These are phyloP conservation scores for Euwallacea fornicatus DNA, from an alignment of 1,140 invertebrate genomes.

Conservation along the genomic window DNA sequence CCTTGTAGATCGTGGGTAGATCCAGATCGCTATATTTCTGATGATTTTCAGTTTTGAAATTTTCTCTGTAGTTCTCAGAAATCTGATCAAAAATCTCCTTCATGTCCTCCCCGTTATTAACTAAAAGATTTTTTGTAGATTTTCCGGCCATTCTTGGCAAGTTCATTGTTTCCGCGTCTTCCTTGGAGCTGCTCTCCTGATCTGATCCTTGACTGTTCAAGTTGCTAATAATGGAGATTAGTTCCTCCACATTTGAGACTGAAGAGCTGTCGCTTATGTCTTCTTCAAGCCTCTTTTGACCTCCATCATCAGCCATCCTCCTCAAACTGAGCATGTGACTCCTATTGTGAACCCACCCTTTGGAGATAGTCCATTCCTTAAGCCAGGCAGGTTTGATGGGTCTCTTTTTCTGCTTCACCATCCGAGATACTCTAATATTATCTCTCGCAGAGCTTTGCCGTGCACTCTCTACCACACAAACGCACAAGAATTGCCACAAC, in stretches of 20 bases:
- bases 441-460: background rate
- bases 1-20: conserved; percentile 43
- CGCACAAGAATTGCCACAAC: background rate
- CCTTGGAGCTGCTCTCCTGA: background rate
- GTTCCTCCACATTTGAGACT: conserved; percentile 45
- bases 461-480: too few species aligned
- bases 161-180: background rate
- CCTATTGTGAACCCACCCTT: conserved; percentile 53
- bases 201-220: background rate
- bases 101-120: conserved; percentile 5
- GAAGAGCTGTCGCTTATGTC: conserved; percentile 40
- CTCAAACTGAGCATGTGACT: conserved; percentile 45
- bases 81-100: conserved; percentile 42
- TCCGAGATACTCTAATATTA: background rate
- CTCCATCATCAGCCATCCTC: conserved; percentile 2
- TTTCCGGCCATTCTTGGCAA: background rate
- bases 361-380: conserved; percentile 54
- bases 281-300: conserved; percentile 1
- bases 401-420: conserved; percentile 26
- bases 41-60: conserved; percentile 36
- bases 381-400: conserved; percentile 49
- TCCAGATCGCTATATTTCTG: conserved; percentile 33
- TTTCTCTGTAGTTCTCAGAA: conserved; percentile 46
- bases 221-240: conserved; percentile 42
- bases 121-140: conserved; percentile 9